Base-by-base conservation (phyloP, 1,140 invertebrate genomes). In the Andrena cerasifolii region DNA sequence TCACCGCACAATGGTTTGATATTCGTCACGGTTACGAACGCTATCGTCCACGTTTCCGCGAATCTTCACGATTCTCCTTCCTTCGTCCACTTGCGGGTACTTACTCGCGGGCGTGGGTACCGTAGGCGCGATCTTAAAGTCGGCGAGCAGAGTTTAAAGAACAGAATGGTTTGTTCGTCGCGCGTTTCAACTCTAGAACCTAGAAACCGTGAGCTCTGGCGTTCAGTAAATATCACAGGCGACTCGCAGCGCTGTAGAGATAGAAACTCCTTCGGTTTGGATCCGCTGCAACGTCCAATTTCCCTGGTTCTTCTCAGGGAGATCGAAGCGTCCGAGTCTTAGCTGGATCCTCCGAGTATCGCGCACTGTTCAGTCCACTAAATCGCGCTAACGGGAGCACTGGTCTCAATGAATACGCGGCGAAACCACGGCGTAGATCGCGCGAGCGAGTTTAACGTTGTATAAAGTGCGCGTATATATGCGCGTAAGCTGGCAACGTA, bases 401-500 rank as follows among this genome's bases (percentile, higher is more conserved):
- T 14, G 14, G 40, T 16, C 16, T 6, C 1, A 36, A 12, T 24
- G 21, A 28, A 12, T 1, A 14, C 31, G 36, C 14, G 21, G 16
- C 7, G 21, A 40, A 51, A 51, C 36, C 36, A 40, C 45, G 45
- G 26, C 45, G 58, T 40, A 65, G 40, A 53, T 40, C 18, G 28
- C 2, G n/a, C 43, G 54, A 43, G 45, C 28, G 28, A 53, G 31
- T 14, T 47, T 26, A 67, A 58, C 16, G 66, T 28, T 70, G 31
- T 51, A 28, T 28, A 43, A 53, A 18, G 14, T 16, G n/a, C 33
- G 43, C 16, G 36, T 40, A 40, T 40, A 31, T 33, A 24, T 24
- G 28, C 47, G 51, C 62, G 51, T 65, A 47, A 12, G 10, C 62
- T 66, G 21, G 21, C 58, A 82, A 83, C 62, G 43, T 72, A 72